Conservation (phyloP, 2,888 invertebrate species). For the Eurytoma adleriae region DNA sequence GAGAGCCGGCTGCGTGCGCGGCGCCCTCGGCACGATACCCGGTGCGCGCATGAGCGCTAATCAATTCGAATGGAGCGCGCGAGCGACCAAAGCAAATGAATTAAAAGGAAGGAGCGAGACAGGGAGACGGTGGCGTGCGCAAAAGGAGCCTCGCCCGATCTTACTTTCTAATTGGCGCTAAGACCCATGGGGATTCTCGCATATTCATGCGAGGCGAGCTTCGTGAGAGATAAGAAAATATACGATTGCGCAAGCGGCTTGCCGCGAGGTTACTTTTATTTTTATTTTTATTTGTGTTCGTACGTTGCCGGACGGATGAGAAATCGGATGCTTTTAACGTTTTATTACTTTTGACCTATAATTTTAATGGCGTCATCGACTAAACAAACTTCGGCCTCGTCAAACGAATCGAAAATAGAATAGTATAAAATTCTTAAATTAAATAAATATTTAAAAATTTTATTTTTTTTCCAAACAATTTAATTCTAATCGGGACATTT, state of each 20-base stretch:
- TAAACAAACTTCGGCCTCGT: too few relatives aligned
- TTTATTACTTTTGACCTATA: too few relatives aligned
- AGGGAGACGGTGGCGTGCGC: neutral
- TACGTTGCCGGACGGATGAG: too few relatives aligned
- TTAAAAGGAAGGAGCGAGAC: neutral
- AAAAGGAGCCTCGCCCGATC: conserved; percentile 7
- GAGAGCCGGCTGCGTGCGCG: neutral
- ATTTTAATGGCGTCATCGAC: too few relatives aligned
- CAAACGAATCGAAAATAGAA: too few relatives aligned
- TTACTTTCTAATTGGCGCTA: conserved; percentile 42
- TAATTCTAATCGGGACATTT: too few relatives aligned
- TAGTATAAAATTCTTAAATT: too few relatives aligned
- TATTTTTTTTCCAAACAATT: too few relatives aligned
- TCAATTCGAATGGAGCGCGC: conserved; percentile 25
- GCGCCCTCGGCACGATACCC: neutral
- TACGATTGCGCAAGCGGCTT: neutral
- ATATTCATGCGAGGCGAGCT: conserved; percentile 24
- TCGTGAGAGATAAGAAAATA: neutral
- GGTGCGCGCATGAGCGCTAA: conserved; percentile 21
- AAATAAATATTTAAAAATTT: too few relatives aligned
- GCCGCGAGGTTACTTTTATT: neutral
- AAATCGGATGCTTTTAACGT: too few relatives aligned
- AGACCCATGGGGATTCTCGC: conserved; percentile 21
- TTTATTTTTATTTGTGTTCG: too few relatives aligned
- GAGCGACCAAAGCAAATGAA: neutral